Base-by-base conservation (phyloP, 2,888 invertebrate genomes). In the Galerucella calmariensis region DNA sequence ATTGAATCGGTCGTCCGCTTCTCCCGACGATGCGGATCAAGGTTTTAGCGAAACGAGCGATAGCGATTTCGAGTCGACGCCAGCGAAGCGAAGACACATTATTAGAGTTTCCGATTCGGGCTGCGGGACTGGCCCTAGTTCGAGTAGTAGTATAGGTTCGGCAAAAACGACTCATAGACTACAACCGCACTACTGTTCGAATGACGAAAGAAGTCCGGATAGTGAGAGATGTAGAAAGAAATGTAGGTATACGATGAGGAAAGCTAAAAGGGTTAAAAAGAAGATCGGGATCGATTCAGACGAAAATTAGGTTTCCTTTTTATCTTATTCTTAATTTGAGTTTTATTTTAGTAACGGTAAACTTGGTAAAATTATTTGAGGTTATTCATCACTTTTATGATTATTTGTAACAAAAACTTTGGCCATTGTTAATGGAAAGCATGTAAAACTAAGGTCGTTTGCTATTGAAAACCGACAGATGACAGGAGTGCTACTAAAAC, bases 271-370 rank as follows among this genome's bases (percentile, higher is more conserved):
- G 24, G 91, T 92, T 84, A 89, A 92, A 81, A 91, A 89, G 84
- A 91, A 91, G 81, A 90, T 92, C 85, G 87, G 86, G 48, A 91
- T 84, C 46, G 92, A 92, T 78, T 92, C 92, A 0, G 92, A 92
- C 84, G 75, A 75, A 27, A 69, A 75, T 75, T 75, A 53, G 67
- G 24, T 69, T 61, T 16, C 10, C n/a, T 58, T 72, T 48, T 6
- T 69, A 59, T 24, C 24, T 20, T 10, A n/a, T 44, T 72, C n/a
- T 63, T 16, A 8, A 10, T 46, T 63, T 20, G 2, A 35, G 8
- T 44, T 16, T 44, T 8, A 16, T 65, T 46, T 44, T 65, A 10
- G 11, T n/a, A 62, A 65, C 27, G 41, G 16, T 44, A 10, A 46
- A 65, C 20, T 65, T 41, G 16, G 63, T 46, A 46, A 11, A 44